Percentiles rank a stretch among this genome's conserved stretches.
Evolutionary conservation across 2,113 vertebrate species (phyloP).

Genomic region (Cariama cristata): DNA sequence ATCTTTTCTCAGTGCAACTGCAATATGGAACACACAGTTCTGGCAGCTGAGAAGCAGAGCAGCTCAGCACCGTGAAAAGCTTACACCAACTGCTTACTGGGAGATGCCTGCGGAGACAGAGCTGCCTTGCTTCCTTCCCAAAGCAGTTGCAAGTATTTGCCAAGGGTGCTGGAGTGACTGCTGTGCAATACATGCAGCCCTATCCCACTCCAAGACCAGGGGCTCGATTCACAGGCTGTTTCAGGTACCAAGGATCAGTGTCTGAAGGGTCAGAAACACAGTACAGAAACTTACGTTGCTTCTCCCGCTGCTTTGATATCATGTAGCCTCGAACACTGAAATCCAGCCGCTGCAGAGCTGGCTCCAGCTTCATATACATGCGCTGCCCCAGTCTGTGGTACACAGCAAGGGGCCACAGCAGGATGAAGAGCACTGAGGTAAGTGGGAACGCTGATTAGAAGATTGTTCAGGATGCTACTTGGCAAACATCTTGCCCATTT

Average conservation of each 20-base stretch:
- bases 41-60: not conserved
- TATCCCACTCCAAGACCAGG: rapidly evolving
- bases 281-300: slow-evolving; percentile 83
- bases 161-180: not conserved
- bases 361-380: slow-evolving; percentile 84
- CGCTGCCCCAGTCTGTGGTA: slow-evolving; percentile 87
- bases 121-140: not conserved
- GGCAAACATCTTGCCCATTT: not conserved
- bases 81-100: not conserved
- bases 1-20: not conserved
- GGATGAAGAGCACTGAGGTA: slow-evolving; percentile 81
- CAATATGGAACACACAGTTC: not conserved
- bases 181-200: not conserved
- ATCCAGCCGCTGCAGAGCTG: slow-evolving; percentile 90
- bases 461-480: not conserved
- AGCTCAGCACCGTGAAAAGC: not conserved
- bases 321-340: slow-evolving; percentile 91
- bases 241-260: not conserved
- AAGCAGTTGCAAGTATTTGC: not conserved
- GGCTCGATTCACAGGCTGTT: not conserved
- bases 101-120: not conserved
- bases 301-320: slow-evolving; percentile 89
- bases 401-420: slow-evolving; percentile 88
- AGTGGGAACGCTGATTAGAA: not conserved
- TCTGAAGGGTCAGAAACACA: not conserved